Evolutionary conservation across 2,113 vertebrate genomes (phyloP), one percentile per base, ranked within the genome.

Genomic region (Pseudonaja textilis): DNA sequence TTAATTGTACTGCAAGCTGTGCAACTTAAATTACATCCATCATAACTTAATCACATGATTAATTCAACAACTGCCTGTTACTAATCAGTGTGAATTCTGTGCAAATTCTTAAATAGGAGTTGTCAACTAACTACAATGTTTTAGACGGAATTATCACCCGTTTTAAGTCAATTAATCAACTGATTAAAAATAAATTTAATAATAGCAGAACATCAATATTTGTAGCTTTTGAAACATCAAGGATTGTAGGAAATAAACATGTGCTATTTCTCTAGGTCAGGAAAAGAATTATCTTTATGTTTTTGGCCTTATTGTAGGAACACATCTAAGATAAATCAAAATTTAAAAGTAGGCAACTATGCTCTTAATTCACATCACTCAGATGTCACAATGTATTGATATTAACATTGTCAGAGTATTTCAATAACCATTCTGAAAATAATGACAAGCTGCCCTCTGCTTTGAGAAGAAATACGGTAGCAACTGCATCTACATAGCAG

Each of bases 371-470:
- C 54, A 23, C 45, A 0, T 3, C 20, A 11, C 16, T 26, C 52
- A 92, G 14, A 29, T 39, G 91, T 54, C 93, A 34, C 69, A 93
- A 91, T 96, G 92, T 92, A 81, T 90, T 3, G 12, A 42, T 88
- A 10, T 91, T 89, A 57, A 90, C 89, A 87, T 92, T 95, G 92
- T 92, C 91, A 93, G 56, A 92, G 9, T 74, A 56, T 14, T 39
- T 90, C 94, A 95, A 88, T 88, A 93, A 95, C 94, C 94, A 93
- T 88, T 93, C 93, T 87, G 92, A 94, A 91, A 86, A 85, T 95
- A 94, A 90, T 94, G 92, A 93, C 95, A 94, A 94, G 50, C 74
- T 91, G 10, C 90, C n/a, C 91, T 94, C 88, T 85, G 16, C 45
- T 89, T 93, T 89, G 92, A 91, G 95, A 95, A 93, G 74, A 95